Percentiles rank a stretch among this genome's conserved stretches.
phyloP scores from a whole-genome alignment of 2,888 invertebrate genomes.

The Meganola albula region DNA sequence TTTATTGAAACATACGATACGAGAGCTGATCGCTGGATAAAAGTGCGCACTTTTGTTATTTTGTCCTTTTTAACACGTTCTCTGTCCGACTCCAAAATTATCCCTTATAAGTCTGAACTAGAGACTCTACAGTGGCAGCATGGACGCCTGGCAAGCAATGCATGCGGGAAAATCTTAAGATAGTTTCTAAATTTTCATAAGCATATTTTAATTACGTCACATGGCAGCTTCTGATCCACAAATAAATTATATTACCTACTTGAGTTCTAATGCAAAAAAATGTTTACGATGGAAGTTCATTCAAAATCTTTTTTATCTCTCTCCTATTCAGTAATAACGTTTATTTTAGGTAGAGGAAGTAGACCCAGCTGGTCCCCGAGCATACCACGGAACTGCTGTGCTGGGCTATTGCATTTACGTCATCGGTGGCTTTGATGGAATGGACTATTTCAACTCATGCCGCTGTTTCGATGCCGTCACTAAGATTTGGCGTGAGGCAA shows the following conservation, averaged over 20 bases:
- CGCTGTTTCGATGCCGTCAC: constrained; percentile 91
- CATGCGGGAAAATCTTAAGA: too few relatives aligned
- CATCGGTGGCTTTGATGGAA: constrained; percentile 95
- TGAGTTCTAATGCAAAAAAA: too few relatives aligned
- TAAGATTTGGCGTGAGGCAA: constrained; percentile 89
- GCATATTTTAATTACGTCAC: too few relatives aligned
- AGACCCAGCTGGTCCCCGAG: constrained; percentile 90
- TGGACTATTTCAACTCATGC: constrained; percentile 91
- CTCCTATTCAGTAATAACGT: neutral
- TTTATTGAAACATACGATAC: constrained; percentile 94
- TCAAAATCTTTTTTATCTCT: neutral
- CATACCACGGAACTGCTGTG: constrained; percentile 96
- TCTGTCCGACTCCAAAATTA: too few relatives aligned
- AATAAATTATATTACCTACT: too few relatives aligned
- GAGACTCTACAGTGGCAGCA: too few relatives aligned
- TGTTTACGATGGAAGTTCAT: too few relatives aligned
- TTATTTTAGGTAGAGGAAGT: constrained; percentile 81
- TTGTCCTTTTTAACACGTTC: too few relatives aligned
- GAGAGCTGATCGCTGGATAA: constrained; percentile 92
- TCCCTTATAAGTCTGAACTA: too few relatives aligned
- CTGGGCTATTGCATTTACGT: constrained; percentile 90
- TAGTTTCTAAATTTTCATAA: too few relatives aligned
- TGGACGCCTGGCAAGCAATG: too few relatives aligned
- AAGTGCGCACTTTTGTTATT: constrained; percentile 66
- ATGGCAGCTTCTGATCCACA: too few relatives aligned